Conservation (phyloP, 2,113 vertebrate genomes). For the Centrocercus urophasianus region DNA sequence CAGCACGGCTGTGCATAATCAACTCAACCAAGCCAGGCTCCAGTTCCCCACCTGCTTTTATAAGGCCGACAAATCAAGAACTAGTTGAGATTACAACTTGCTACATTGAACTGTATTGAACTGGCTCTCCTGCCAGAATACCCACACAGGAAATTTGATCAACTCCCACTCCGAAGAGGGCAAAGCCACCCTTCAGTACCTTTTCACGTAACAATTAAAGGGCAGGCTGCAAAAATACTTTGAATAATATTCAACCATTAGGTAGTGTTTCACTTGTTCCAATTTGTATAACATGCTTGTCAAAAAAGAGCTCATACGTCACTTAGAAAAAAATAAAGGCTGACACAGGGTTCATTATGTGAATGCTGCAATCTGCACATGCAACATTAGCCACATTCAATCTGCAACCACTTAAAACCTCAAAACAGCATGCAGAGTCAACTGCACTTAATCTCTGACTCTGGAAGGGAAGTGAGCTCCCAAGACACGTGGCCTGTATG, state of each 20-base stretch:
- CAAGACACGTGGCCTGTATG: not conserved
- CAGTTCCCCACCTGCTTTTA: not conserved
- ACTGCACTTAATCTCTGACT: not conserved
- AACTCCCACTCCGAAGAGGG: not conserved
- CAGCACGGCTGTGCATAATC: accelerated
- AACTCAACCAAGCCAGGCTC: not conserved
- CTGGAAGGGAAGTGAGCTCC: not conserved
- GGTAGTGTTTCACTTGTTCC: not conserved
- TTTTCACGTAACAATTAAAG: not conserved
- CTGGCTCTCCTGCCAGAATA: not conserved
- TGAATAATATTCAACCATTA: not conserved
- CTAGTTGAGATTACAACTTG: not conserved
- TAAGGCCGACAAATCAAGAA: not conserved
- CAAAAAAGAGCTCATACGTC: not conserved
- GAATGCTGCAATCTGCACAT: not conserved
- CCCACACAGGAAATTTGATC: not conserved
- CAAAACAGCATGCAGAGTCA: not conserved
- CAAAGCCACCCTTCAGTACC: not conserved
- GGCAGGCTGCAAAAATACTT: not conserved
- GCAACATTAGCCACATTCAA: not conserved
- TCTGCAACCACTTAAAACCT: not conserved
- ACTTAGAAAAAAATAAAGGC: not conserved
- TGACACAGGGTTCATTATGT: not conserved
- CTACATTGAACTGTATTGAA: not conserved
- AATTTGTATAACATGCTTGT: not conserved